phyloP scores from a whole-genome alignment of 2,797 vertebrate genomes.

The Sebastes hopkinsi region DNA sequence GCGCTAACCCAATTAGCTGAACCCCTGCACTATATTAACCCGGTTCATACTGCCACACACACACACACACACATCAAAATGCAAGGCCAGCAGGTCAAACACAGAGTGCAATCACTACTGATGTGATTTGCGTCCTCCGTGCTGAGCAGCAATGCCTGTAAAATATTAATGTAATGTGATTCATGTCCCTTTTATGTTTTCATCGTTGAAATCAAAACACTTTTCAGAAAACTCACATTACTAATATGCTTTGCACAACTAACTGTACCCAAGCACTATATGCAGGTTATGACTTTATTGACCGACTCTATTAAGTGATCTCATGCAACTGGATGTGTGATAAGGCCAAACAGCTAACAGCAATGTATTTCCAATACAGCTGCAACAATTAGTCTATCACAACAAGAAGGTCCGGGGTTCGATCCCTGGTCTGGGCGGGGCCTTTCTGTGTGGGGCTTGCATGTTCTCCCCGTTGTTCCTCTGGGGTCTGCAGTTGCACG shows the following conservation, averaged over 20 bases:
- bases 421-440: neutral
- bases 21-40: slow-evolving; percentile 50
- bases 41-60: slow-evolving; percentile 7
- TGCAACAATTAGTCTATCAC: neutral
- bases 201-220: neutral
- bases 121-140: slow-evolving; percentile 17
- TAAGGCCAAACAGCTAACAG: neutral
- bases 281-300: neutral
- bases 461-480: neutral
- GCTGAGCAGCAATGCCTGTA: neutral
- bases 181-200: slow-evolving; percentile 1
- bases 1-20: slow-evolving; percentile 59
- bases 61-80: slow-evolving; percentile 10
- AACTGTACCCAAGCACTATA: neutral
- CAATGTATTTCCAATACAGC: neutral
- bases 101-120: slow-evolving; percentile 13
- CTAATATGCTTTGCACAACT: neutral
- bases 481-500: neutral
- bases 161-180: slow-evolving; percentile 26
- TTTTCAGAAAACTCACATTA: neutral
- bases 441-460: neutral
- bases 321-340: neutral
- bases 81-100: slow-evolving; percentile 41
- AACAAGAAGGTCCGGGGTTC: neutral
- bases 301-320: neutral